phyloP scores from a whole-genome alignment of 2,888 invertebrate species.

The Brassicogethes aeneus region DNA sequence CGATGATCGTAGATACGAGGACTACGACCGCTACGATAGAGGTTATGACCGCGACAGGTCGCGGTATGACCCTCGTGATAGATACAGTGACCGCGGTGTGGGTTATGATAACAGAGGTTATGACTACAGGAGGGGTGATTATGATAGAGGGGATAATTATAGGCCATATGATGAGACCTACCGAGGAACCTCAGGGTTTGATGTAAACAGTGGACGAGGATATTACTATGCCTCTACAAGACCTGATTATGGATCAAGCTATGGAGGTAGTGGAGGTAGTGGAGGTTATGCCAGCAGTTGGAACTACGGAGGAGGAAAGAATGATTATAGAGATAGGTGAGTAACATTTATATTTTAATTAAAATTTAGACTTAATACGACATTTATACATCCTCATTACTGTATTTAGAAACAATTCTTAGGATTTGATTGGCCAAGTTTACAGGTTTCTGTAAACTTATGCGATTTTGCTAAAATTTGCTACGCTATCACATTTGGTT shows the following conservation, averaged over 20 bases:
- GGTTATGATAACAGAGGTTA: constrained; percentile 35
- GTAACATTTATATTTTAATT: too few species aligned
- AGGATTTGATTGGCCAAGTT: too few species aligned
- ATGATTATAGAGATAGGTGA: constrained; percentile 10
- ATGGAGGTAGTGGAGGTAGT: constrained; percentile 24
- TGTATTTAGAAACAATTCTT: too few species aligned
- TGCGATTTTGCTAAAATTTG: too few species aligned
- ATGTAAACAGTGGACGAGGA: constrained; percentile 49
- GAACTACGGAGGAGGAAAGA: constrained; percentile 18
- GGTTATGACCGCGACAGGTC: constrained; percentile 18
- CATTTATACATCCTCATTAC: too few species aligned
- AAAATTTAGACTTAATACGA: too few species aligned
- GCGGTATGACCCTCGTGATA: constrained; percentile 12
- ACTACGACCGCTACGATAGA: constrained; percentile 27
- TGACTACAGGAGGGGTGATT: constrained; percentile 38
- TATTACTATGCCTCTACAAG: constrained; percentile 51
- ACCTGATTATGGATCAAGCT: constrained; percentile 37
- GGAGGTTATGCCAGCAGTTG: constrained; percentile 23
- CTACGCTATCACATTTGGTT: too few species aligned
- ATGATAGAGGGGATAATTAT: constrained; percentile 30
- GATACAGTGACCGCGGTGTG: constrained; percentile 23
- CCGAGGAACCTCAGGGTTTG: constrained; percentile 55
- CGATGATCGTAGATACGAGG: constrained; percentile 19
- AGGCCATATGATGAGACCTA: constrained; percentile 52
- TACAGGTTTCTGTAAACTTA: too few species aligned